These are phyloP conservation scores for Xerus rutilus DNA, from an alignment of 2,797 vertebrate genomes.

Conservation along the genomic window DNA sequence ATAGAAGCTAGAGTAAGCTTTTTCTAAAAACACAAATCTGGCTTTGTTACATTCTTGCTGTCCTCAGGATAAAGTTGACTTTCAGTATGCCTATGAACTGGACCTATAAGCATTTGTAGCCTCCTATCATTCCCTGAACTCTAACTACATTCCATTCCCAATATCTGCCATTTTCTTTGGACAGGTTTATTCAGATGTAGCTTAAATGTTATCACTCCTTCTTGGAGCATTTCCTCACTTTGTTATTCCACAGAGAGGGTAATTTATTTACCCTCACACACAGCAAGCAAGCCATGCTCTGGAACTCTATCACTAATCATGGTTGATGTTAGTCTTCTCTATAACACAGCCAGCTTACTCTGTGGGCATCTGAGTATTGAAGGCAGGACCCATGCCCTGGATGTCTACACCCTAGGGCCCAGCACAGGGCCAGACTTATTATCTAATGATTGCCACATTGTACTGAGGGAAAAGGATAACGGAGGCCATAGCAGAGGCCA, in stretches of 20 bases:
- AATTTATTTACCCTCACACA: slow-evolving; percentile 27
- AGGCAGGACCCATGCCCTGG: background rate
- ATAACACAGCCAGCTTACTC: background rate
- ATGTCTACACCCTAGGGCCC: background rate
- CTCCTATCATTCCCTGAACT: background rate
- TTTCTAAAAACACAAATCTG: background rate
- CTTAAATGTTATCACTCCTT: background rate
- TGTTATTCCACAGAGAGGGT: background rate
- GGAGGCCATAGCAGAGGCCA: background rate
- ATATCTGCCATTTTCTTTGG: background rate
- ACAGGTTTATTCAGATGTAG: background rate
- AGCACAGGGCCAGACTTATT: background rate
- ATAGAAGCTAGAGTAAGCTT: background rate
- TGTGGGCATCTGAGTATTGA: background rate
- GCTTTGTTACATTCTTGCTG: background rate
- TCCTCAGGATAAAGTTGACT: slow-evolving; percentile 21
- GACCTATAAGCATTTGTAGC: background rate
- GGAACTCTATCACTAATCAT: background rate
- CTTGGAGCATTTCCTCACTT: background rate
- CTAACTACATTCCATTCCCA: background rate
- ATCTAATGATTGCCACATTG: background rate
- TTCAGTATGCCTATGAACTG: background rate
- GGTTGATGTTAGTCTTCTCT: background rate
- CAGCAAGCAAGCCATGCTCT: background rate
- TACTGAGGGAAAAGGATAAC: background rate